These are phyloP conservation scores for Salvelinus fontinalis DNA, from an alignment of 2,113 vertebrate species.

Conservation along the genomic window DNA sequence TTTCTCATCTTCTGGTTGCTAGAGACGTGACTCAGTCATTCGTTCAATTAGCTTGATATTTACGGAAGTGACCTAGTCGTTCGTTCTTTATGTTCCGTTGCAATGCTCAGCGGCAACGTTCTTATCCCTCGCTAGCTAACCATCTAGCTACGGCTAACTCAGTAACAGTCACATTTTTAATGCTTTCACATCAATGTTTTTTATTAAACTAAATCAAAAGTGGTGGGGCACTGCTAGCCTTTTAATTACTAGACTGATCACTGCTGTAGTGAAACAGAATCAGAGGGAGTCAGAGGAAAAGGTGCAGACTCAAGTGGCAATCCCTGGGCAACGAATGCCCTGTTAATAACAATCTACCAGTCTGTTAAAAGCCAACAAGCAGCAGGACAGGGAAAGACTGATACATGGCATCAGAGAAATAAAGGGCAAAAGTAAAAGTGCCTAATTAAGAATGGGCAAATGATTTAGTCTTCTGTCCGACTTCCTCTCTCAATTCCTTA, in stretches of 20 bases:
- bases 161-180: too few relatives aligned
- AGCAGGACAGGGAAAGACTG: constrained; percentile 37
- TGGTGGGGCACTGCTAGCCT: too few relatives aligned
- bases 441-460: constrained; percentile 54
- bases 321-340: constrained; percentile 33
- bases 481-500: constrained; percentile 39
- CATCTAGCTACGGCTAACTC: too few relatives aligned
- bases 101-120: too few relatives aligned
- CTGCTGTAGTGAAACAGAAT: not conserved
- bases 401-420: constrained; percentile 33
- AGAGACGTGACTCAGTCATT: too few relatives aligned
- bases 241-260: not conserved
- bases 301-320: constrained; percentile 40
- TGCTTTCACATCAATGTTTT: too few relatives aligned
- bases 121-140: too few relatives aligned
- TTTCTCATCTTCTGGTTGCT: too few relatives aligned
- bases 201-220: too few relatives aligned
- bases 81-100: too few relatives aligned
- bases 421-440: constrained; percentile 29
- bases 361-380: constrained; percentile 36
- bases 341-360: constrained; percentile 60
- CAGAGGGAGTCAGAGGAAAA: constrained; percentile 18
- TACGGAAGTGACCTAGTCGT: too few relatives aligned
- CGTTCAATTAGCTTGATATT: too few relatives aligned
- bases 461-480: constrained; percentile 52